Base-by-base conservation (phyloP, 2,113 vertebrate species). In the Syngnathus scovelli region DNA sequence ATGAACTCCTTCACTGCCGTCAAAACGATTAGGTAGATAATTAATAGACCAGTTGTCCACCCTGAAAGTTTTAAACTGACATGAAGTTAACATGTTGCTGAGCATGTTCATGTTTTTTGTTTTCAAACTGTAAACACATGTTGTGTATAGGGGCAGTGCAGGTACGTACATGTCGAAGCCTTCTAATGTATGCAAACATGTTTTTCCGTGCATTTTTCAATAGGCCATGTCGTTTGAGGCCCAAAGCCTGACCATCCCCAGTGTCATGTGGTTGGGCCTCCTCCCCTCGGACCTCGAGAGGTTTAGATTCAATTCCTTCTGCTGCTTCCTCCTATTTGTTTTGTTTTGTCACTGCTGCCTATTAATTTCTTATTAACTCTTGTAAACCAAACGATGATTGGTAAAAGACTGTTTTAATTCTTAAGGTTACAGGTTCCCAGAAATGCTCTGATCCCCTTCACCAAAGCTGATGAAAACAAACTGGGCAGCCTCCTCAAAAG, bases 161-260 rank as follows among this genome's bases (percentile, higher is more conserved):
- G 27, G 27, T 33, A 33, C 27, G 27, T 33, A 33, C 27, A 33
- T 33, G 27, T 33, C 27, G 27, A 60, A 41, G 54, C 58, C 8
- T 70, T 73, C 52, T 56, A 39, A 11, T 13, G 41, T 33, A 12
- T 68, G 18, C n/a, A 68, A 64, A 54, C 39, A 55, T 55, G 0
- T 43, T 43, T 43, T 11, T 11, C 11, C 11, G 0, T 43, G 78
- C 74, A 65, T 76, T 83, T 78, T 76, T 85, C 78, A 74, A 64
- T 82, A 99, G 98, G 92, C 96, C 7, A 96, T 99, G 98, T 95
- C 96, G 63, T 99, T 98, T 84, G 96, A 99, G 86, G 94, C 95
- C 68, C 93, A 91, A 82, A 94, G 88, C 76, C 94, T 99, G 89
- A 96, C 95, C 0, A 94, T 98, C 81, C 96, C 96, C 38, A 92